Evolutionary conservation across 2,113 vertebrate species (phyloP).

Genomic region (Notothenia rossii): DNA sequence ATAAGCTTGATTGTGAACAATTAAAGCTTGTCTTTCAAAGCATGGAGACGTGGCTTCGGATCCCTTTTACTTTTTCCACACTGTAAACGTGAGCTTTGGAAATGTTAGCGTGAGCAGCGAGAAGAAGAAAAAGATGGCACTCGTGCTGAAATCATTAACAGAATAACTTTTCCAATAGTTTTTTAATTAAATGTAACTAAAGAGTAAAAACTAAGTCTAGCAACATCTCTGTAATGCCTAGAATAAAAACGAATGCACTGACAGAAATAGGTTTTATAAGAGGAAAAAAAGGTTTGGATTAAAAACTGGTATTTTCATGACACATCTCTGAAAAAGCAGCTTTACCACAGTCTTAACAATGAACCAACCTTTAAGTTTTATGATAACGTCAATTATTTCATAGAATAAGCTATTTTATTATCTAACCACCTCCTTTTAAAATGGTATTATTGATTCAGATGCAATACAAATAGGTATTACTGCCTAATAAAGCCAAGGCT

Average conservation of each 20-base stretch:
- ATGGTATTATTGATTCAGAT: not conserved
- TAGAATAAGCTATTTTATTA: not conserved
- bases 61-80: slow-evolving; percentile 68
- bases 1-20: slow-evolving; percentile 77
- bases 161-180: not conserved
- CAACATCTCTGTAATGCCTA: too few species aligned
- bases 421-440: not conserved
- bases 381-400: not conserved
- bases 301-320: too few species aligned
- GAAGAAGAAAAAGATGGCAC: not conserved
- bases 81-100: slow-evolving; percentile 71
- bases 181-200: too few species aligned
- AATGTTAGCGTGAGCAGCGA: not conserved
- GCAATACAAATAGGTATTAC: not conserved
- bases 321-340: too few species aligned
- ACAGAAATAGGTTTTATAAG: too few species aligned
- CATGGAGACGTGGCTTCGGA: slow-evolving; percentile 69
- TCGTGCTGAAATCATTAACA: not conserved
- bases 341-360: too few species aligned
- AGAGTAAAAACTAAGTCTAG: too few species aligned
- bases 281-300: too few species aligned
- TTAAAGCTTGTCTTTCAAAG: slow-evolving; percentile 80
- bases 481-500: not conserved
- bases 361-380: not conserved
- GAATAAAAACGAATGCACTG: too few species aligned